Base-by-base conservation (phyloP, 2,113 vertebrate species). In the Lamprologus callipterus region DNA sequence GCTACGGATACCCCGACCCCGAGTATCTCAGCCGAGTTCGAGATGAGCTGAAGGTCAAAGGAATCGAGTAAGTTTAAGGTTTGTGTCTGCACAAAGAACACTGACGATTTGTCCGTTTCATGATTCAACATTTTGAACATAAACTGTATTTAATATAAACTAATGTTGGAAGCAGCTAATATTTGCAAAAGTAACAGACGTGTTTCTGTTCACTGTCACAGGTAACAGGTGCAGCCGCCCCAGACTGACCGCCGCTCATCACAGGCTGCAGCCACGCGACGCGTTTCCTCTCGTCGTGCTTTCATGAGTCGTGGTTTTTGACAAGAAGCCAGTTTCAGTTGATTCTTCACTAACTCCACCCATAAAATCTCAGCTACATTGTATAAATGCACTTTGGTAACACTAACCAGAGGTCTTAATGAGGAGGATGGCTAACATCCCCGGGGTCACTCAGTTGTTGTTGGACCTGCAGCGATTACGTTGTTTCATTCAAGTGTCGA, bases 1-100 rank as follows among this genome's bases (percentile, higher is more conserved):
- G 96, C n/a, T 97, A 96, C 57, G 96, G 96, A 73, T 97, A 97
- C 85, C 96, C 96, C 40, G 96, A 97, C 90, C 92, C 95, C 3
- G 91, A 93, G 8, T 97, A 97, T 80, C 94, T 97, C 53, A 88
- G 65, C 31, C 85, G 96, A 42, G 95, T 97, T 4, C 88, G 87
- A 90, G 96, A 96, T 28, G 96, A 97, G 84, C 87, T 97, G 82
- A 96, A 94, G 85, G 92, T 83, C 68, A 97, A 97, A 87, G 96
- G 96, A 75, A 96, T 97, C 35, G 47, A 93, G 79, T 95, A 51
- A 90, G 31, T 86, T n/a, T 26, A 47, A 86, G 19, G 60, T 57
- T 13, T 37, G 37, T 75, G 40, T 57, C 4, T 14, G 45, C 23
- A n/a, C 21, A 8, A 8, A 49, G 23, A 75, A 12, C 9, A 28